Percentiles rank a stretch among this genome's conserved stretches.
These are phyloP conservation scores for Leuctra nigra DNA, from an alignment of 2,888 invertebrate species.

Conservation along the genomic window DNA sequence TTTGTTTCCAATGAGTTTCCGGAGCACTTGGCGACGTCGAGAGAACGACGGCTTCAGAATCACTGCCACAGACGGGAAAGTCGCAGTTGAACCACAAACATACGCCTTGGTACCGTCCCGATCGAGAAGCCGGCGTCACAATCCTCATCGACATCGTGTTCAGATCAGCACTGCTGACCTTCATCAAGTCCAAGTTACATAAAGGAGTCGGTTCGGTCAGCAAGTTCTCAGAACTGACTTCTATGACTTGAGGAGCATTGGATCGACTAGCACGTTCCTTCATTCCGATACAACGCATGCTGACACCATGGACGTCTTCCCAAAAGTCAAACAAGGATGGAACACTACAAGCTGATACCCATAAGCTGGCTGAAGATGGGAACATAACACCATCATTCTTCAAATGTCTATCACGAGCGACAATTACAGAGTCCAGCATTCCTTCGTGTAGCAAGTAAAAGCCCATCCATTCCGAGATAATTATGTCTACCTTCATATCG, in stretches of 20 bases:
- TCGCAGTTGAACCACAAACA: slow-evolving; percentile 72
- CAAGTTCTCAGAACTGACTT: slow-evolving; percentile 50
- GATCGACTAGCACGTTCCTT: slow-evolving; percentile 55
- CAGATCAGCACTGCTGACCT: slow-evolving; percentile 53
- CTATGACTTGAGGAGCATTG: slow-evolving; percentile 59
- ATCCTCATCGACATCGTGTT: slow-evolving; percentile 52
- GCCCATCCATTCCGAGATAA: slow-evolving; percentile 98
- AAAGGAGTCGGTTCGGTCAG: slow-evolving; percentile 58
- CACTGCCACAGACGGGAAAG: slow-evolving; percentile 51
- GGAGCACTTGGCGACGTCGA: slow-evolving; percentile 52
- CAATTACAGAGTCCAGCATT: slow-evolving; percentile 86
- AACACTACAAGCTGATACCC: slow-evolving; percentile 52
- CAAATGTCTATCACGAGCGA: slow-evolving; percentile 74
- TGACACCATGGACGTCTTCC: slow-evolving; percentile 71
- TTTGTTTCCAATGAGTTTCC: slow-evolving; percentile 69
- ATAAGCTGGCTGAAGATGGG: slow-evolving; percentile 65
- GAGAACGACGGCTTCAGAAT: slow-evolving; percentile 39
- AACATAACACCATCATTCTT: slow-evolving; percentile 66
- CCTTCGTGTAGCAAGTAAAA: slow-evolving; percentile 92
- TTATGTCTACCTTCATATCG: slow-evolving; percentile 70
- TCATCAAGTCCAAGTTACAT: slow-evolving; percentile 60
- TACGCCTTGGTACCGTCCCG: slow-evolving; percentile 49
- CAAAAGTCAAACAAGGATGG: slow-evolving; percentile 66
- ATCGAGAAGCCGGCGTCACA: slow-evolving; percentile 50
- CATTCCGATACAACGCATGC: slow-evolving; percentile 56